These are phyloP conservation scores for Orchestes rusci DNA, from an alignment of 2,888 invertebrate species.

Conservation along the genomic window DNA sequence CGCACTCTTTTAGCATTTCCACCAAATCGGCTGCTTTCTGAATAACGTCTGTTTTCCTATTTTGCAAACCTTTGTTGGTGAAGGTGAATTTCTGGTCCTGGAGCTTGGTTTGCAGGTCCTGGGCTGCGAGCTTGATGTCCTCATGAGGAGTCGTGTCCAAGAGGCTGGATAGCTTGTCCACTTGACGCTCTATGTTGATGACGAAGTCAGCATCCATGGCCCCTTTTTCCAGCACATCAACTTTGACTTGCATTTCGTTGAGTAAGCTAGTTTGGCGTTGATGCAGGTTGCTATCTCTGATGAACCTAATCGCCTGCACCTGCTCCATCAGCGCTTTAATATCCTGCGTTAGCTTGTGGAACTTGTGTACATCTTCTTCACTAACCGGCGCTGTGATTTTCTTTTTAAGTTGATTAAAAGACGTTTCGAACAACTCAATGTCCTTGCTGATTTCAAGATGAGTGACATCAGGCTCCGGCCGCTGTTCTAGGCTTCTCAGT, in stretches of 20 bases:
- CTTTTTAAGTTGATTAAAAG: slow-evolving; percentile 23
- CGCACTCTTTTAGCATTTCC: slow-evolving; percentile 17
- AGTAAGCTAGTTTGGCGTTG: slow-evolving; percentile 24
- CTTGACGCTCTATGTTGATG: slow-evolving; percentile 22
- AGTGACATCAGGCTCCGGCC: slow-evolving; percentile 15
- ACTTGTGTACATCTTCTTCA: slow-evolving; percentile 24
- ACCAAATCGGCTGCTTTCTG: slow-evolving; percentile 19
- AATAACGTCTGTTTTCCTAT: slow-evolving; percentile 20
- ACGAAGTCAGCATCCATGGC: slow-evolving; percentile 26
- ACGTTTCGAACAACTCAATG: slow-evolving; percentile 25
- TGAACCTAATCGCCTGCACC: slow-evolving; percentile 25
- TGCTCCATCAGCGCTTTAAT: slow-evolving; percentile 22
- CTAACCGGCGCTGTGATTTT: slow-evolving; percentile 25
- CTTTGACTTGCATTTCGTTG: slow-evolving; percentile 27
- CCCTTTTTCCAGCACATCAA: slow-evolving; percentile 26
- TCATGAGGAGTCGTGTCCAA: slow-evolving; percentile 1
- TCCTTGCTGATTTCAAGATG: too few species aligned
- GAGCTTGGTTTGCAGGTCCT: slow-evolving; percentile 17
- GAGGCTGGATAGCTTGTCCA: slow-evolving; percentile 5
- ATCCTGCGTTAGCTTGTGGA: slow-evolving; percentile 24
- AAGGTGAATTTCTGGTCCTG: slow-evolving; percentile 9
- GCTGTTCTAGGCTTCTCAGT: slow-evolving; percentile 23
- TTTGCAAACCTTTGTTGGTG: slow-evolving; percentile 15
- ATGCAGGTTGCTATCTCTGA: slow-evolving; percentile 25
- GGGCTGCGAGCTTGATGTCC: slow-evolving; percentile 9